Evolutionary conservation across 2,797 vertebrate species (phyloP).

Genomic region (Lithobates pipiens): DNA sequence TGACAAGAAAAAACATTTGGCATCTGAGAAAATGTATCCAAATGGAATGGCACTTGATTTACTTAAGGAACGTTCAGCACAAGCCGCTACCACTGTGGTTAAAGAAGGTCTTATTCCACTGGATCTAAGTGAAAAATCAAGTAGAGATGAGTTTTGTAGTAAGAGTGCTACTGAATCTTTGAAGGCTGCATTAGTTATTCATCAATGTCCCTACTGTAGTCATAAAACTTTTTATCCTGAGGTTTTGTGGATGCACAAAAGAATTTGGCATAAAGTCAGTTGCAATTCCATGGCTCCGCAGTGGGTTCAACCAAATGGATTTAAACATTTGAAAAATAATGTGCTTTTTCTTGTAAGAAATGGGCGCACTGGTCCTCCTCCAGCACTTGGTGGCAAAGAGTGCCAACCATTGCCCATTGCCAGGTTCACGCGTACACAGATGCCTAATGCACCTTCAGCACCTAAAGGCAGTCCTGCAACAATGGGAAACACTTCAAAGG

Average conservation of each 20-base stretch:
- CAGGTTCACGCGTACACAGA: constrained; percentile 85
- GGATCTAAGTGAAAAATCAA: constrained; percentile 77
- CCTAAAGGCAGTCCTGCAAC: constrained; percentile 72
- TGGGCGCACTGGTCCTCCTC: constrained; percentile 93
- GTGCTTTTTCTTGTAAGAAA: constrained; percentile 76
- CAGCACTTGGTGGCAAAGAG: constrained; percentile 91
- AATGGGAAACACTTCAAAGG: constrained; percentile 64
- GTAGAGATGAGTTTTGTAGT: constrained; percentile 69
- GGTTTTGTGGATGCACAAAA: constrained; percentile 97
- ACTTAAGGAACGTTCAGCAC: constrained; percentile 63
- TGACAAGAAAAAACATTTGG: constrained; percentile 61
- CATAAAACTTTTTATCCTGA: constrained; percentile 92
- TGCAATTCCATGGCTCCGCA: constrained; percentile 82
- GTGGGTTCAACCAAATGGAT: constrained; percentile 85
- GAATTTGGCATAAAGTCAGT: constrained; percentile 90
- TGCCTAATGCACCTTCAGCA: constrained; percentile 72
- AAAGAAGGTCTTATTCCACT: constrained; percentile 70
- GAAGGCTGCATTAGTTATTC: constrained; percentile 80
- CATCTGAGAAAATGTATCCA: constrained; percentile 60
- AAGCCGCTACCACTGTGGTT: constrained; percentile 60
- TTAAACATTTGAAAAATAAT: constrained; percentile 80
- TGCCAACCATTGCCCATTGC: constrained; percentile 86
- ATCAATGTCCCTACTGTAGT: constrained; percentile 91
- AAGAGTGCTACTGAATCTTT: constrained; percentile 70
- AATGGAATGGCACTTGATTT: constrained; percentile 66